Base-by-base conservation (phyloP, 2,888 invertebrate genomes). In the Amiota minor region DNA sequence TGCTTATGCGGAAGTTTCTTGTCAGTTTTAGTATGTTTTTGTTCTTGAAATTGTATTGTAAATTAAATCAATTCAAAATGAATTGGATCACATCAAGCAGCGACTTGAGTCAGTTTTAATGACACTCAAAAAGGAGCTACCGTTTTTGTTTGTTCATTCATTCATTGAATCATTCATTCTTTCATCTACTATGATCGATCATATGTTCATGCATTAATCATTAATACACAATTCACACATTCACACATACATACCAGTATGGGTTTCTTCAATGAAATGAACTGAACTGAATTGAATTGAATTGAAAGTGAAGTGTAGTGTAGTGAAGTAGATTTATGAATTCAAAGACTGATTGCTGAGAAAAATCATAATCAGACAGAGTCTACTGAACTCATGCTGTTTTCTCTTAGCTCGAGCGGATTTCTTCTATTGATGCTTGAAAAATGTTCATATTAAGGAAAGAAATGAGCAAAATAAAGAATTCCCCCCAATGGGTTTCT, bases 91-190 rank as follows among this genome's bases (percentile, higher is more conserved):
- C 11, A 18, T 23, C 86, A 85, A 83, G 85, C 83, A 86, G 83
- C 68, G 83, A 74, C 67, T 72, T 74, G 76, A 84, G 85, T 86
- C 86, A 80, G 83, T 82, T 86, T 77, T 83, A 86, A 83, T 83
- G 86, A 80, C 82, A 84, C 83, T 83, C 82, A 77, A 72, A 62
- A 62, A 23, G 67, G 23, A n/a, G 67, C 67, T 68, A 68, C 67
- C 50, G 67, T 68, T 59, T 16, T 20, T 12, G 49, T 65, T 45
- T 9, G 35, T 64, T 47, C 46, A 9, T 65, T 45, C 46, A 23
- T 61, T 23, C 35, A 62, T 62, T 23, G 35, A 62, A 16, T 10
- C 62, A 62, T 62, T 62, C 35, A 62, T 62, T 16, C 18, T 16
- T 20, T 23, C 62, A 18, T 45, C 23, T 9, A 35, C 3, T 1